Evolutionary conservation across 2,888 invertebrate genomes (phyloP).

Genomic region (Sarcophaga carnaria): DNA sequence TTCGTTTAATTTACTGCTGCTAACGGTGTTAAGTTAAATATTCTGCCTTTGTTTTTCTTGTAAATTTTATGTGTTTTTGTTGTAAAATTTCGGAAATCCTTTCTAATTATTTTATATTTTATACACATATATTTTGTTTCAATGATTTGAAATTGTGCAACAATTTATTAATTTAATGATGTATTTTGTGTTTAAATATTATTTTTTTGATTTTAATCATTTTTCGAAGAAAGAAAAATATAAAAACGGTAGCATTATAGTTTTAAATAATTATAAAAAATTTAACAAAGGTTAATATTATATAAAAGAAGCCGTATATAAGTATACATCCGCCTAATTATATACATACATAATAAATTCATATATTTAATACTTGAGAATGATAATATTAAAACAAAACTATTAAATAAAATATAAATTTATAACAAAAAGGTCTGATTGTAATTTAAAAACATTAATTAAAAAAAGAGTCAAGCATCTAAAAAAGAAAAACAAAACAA

Average conservation of each 20-base stretch:
- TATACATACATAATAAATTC: constrained; percentile 39
- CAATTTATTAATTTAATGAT: constrained; percentile 63
- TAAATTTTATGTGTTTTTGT: constrained; percentile 52
- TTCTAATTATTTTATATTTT: neutral
- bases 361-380: constrained; percentile 58
- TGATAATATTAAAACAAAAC: constrained; percentile 28
- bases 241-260: constrained; percentile 66
- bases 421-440: constrained; percentile 62
- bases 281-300: neutral
- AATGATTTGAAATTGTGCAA: constrained; percentile 63
- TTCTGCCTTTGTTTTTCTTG: constrained; percentile 58
- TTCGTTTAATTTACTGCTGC: neutral
- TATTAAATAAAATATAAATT: constrained; percentile 48
- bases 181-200: constrained; percentile 64
- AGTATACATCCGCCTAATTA: constrained; percentile 65
- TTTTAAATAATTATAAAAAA: constrained; percentile 62
- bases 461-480: constrained; percentile 63
- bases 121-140: constrained; percentile 24
- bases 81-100: constrained; percentile 53
- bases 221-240: constrained; percentile 50
- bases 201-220: constrained; percentile 50
- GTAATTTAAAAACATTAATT: constrained; percentile 60
- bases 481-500: constrained; percentile 35
- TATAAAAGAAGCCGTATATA: constrained; percentile 53
- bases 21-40: neutral